Percentiles rank a stretch among this genome's conserved stretches.
Evolutionary conservation across 37 sponge, comb jelly and placozoan genomes (phyloP).

Genomic region (Oopsacas minuta): DNA sequence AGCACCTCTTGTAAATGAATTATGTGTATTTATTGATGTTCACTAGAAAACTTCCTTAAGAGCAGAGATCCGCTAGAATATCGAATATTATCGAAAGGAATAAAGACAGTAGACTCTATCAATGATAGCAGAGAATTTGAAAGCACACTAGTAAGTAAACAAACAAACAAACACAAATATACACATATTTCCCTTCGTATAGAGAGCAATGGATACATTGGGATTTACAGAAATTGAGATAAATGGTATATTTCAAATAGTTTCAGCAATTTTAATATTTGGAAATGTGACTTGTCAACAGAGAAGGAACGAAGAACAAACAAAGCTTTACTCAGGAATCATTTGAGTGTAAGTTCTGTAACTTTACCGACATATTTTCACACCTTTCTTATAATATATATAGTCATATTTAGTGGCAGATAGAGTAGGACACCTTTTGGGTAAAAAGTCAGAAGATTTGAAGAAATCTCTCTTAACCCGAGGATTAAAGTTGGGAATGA

Average conservation of each 20-base stretch:
- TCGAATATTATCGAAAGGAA: background rate
- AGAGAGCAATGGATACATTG: constrained; percentile 72
- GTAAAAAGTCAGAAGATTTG: constrained; percentile 75
- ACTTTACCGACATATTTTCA: background rate
- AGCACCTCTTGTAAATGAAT: no score
- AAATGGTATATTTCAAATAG: constrained; percentile 48
- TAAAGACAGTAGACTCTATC: background rate
- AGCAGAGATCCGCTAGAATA: background rate
- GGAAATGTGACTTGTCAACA: constrained; percentile 88
- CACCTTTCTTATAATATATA: background rate
- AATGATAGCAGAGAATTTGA: background rate
- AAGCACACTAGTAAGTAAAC: background rate
- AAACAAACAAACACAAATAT: constrained; percentile 14
- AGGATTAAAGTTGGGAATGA: constrained; percentile 81
- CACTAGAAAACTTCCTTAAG: background rate
- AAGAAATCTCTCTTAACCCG: constrained; percentile 67
- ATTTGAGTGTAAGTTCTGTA: background rate
- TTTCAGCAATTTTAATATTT: constrained; percentile 75
- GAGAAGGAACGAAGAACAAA: constrained; percentile 70
- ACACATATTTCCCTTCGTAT: background rate
- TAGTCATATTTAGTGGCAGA: constrained; percentile 36
- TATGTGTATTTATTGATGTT: background rate
- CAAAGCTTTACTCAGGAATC: constrained; percentile 21
- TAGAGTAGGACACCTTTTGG: constrained; percentile 73
- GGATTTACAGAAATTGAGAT: constrained; percentile 59